Evolutionary conservation across 2,888 invertebrate species (phyloP), one percentile per base, ranked within the genome.

Genomic region (Diaprepes abbreviatus): DNA sequence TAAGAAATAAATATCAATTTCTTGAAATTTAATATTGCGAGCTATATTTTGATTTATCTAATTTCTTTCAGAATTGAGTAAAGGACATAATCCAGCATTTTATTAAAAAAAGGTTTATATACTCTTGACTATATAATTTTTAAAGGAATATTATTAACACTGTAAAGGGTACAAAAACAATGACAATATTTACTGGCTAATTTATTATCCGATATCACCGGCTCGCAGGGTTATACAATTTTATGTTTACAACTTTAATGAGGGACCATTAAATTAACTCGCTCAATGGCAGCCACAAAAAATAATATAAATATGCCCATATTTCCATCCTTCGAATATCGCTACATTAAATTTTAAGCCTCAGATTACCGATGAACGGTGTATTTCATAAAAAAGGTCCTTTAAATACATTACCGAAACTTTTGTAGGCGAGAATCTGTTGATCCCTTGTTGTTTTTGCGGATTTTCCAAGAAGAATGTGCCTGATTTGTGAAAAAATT

Each of bases 191-290:
- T 19, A 36, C 17, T 19, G 7, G 17, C 1, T 19, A 55, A 55
- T 55, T 55, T 55, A 57, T 57, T 38, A 21, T 55, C 57, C 36
- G 12, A 57, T 57, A 38, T 57, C 57, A 35, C 21, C 3, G 12
- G 12, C 14, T 16, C 2, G 36, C 21, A 57, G 36, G 21, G 38
- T 36, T 55, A 7, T 31, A n/a, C 12, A n/a, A n/a, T 38, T 57
- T 36, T 57, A 57, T 38, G 38, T 57, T 35, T 38, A 57, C 38
- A 35, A 38, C 21, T 57, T 35, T 57, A 36, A 57, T 38, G 57
- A 57, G 35, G 12, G 36, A 57, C 21, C 19, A 57, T 38, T 57
- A 57, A 57, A 57, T 7, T 43, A 9, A 10, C 19, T 19, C 19
- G 19, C 9, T 16, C 19, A 43, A 24, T 35, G 57, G 21, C 19